A percentile compares a stretch with the other conserved stretches of the same genome.
These are phyloP conservation scores for Eupithecia tripunctaria DNA, from an alignment of 2,888 invertebrate genomes.

Conservation along the genomic window DNA sequence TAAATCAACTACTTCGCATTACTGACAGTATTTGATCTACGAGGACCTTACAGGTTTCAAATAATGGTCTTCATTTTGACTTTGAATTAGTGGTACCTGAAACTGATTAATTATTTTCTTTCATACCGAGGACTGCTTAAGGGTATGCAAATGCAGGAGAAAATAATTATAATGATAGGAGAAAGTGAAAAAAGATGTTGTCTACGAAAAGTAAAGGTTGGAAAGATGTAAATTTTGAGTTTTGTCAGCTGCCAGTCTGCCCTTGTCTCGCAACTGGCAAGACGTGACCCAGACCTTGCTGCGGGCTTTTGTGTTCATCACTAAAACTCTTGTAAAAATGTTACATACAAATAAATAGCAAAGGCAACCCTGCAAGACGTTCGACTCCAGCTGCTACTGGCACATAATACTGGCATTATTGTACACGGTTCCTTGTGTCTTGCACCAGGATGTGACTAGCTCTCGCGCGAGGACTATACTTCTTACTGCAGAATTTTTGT, in stretches of 20 bases:
- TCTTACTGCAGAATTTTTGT: background rate
- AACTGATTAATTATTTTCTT: too few species aligned
- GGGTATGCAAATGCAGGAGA: background rate
- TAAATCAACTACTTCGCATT: background rate
- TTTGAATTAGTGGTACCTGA: background rate
- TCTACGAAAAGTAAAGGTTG: background rate
- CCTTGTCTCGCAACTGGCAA: too few species aligned
- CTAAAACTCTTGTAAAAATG: too few species aligned
- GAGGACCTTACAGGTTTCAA: constrained; percentile 3
- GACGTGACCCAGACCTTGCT: too few species aligned
- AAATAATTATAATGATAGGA: too few species aligned
- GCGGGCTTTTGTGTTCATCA: too few species aligned
- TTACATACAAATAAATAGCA: too few species aligned
- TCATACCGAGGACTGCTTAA: background rate
- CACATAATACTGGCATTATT: too few species aligned
- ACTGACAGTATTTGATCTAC: background rate
- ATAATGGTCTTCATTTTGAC: background rate
- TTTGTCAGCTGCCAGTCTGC: background rate
- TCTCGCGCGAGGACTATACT: too few species aligned
- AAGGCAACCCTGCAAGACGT: too few species aligned
- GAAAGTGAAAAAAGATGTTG: background rate
- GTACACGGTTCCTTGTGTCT: background rate
- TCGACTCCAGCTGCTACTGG: too few species aligned
- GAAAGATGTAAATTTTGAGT: background rate
- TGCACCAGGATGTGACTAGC: background rate